Conservation (phyloP, 2,797 vertebrate genomes). For the Gephyroberyx darwinii region DNA sequence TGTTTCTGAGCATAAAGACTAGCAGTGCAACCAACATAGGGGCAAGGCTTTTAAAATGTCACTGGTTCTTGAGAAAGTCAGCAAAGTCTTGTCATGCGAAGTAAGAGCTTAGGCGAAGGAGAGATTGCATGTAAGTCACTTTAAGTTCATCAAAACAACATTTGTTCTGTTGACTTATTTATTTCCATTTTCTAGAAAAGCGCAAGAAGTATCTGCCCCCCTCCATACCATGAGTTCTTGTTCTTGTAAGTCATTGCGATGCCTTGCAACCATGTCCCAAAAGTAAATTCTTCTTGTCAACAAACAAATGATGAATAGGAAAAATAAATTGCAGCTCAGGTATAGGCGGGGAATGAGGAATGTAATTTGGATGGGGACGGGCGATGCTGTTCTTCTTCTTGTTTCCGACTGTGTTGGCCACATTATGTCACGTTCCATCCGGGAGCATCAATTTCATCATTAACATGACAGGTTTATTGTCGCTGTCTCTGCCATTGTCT, state of each 20-base stretch:
- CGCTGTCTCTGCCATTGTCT: conserved; percentile 26
- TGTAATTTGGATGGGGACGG: neutral
- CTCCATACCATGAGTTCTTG: neutral
- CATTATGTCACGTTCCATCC: conserved; percentile 28
- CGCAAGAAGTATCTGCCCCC: conserved; percentile 11
- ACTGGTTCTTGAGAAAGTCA: conserved; percentile 61
- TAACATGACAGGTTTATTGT: conserved; percentile 46
- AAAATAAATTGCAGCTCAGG: neutral
- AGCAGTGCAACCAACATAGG: conserved; percentile 16
- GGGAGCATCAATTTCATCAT: conserved; percentile 39
- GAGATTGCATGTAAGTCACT: conserved; percentile 61
- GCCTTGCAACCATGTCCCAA: neutral
- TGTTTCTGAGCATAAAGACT: conserved; percentile 20
- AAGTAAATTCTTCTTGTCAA: neutral
- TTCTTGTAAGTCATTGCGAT: neutral
- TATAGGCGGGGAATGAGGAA: neutral
- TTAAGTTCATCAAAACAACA: conserved; percentile 71
- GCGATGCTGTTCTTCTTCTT: neutral
- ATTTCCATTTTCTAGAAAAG: conserved; percentile 69
- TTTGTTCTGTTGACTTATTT: conserved; percentile 78
- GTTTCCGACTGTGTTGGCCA: neutral
- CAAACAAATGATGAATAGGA: neutral
- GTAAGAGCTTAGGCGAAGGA: conserved; percentile 70
- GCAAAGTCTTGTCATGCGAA: conserved; percentile 76
- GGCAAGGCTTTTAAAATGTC: conserved; percentile 73